phyloP scores from a whole-genome alignment of 1,140 invertebrate species.

The Lepidurus couesii region DNA sequence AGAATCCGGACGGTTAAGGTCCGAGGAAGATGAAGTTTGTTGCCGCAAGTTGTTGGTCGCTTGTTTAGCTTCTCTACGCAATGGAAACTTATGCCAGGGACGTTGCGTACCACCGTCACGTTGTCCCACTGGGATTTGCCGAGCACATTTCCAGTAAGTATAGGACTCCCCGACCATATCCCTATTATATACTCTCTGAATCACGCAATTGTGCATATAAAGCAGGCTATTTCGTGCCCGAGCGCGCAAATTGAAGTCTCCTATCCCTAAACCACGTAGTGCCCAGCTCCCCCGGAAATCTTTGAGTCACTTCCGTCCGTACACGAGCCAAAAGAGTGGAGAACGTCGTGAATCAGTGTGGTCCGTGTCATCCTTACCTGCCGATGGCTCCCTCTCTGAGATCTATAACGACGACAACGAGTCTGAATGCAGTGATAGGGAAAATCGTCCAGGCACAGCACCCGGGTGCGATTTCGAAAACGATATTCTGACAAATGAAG shows the following conservation, averaged over 20 bases:
- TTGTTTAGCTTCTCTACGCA: not conserved
- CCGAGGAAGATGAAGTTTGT: conserved; percentile 19
- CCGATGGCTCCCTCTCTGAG: not conserved
- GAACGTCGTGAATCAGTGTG: not conserved
- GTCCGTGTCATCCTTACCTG: not conserved
- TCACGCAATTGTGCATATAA: not conserved
- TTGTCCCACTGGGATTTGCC: not conserved
- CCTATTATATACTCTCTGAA: not conserved
- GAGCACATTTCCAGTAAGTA: not conserved
- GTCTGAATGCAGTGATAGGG: not conserved
- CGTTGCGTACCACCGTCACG: not conserved
- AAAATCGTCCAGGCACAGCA: not conserved
- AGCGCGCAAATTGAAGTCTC: not conserved
- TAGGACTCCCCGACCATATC: not conserved
- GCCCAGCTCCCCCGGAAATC: not conserved
- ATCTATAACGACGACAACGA: not conserved
- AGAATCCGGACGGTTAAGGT: not conserved
- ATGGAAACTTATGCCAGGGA: not conserved
- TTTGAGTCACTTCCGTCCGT: conserved; percentile 1
- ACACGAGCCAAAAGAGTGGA: not conserved
- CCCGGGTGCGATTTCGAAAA: not conserved
- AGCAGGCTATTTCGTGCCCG: not conserved
- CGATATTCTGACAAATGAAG: not conserved
- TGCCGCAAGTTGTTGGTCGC: conserved; percentile 9
- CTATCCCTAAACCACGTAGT: conserved; percentile 5